Base-by-base conservation (phyloP, 2,113 vertebrate species). In the Gambusia affinis region DNA sequence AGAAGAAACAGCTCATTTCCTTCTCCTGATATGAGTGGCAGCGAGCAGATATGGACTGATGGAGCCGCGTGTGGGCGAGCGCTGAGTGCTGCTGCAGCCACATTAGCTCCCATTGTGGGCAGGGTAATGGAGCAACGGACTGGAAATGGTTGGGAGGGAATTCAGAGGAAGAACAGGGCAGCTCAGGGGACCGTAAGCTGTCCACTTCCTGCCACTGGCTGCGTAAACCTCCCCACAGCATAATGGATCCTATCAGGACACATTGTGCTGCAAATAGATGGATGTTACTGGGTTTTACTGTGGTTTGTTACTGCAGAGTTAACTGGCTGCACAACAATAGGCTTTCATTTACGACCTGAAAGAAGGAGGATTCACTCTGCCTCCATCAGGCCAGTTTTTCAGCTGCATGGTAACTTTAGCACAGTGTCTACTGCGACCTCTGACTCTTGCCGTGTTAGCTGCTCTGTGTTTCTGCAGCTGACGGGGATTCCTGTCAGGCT, bases 81-180 rank as follows among this genome's bases (percentile, higher is more conserved):
- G 44, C 79, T 79, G 74, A 83, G 85, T 73, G 81, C 75, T 60
- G 75, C 83, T 51, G 78, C 79, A 12, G 62, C 74, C 24, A 19
- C 82, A 70, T 82, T 67, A 81, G 73, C 76, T 81, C 75, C 84
- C 74, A 79, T 90, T 92, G 90, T 92, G 88, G 90, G 84, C 82
- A 70, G 80, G 65, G 83, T 84, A 87, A 85, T 87, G 87, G 88
- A 87, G 64, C 78, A 15, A 57, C 14, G 29, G 57, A 81, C 76
- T 89, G 83, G 83, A 82, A 85, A 78, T 84, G 19, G 15, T 33
- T 69, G 67, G 80, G 78, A 81, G 80, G 77, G 79, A n/a, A 88
- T 88, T 88, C 74, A 65, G 67, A 29, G 78, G 84, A 88, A 79
- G 79, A 67, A 76, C 47, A 57, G 47, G 28, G 75, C 71, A 31